Evolutionary conservation across 2,113 vertebrate genomes (phyloP).

Genomic region (Chionomys nivalis): DNA sequence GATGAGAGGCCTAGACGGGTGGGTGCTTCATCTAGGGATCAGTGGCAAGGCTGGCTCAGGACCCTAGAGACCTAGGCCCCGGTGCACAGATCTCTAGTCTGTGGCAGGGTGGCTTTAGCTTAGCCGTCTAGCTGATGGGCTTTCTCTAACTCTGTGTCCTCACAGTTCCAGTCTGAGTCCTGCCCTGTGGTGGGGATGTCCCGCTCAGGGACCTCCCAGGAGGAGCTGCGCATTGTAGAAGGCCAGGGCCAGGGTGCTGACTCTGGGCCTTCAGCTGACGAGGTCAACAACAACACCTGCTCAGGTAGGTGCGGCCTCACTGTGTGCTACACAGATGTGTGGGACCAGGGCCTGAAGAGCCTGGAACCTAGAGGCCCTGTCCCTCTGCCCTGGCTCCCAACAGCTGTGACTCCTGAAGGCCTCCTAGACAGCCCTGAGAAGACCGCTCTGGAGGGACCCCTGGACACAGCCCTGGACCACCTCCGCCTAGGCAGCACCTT

Average conservation of each 20-base stretch:
- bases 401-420: conserved; percentile 88
- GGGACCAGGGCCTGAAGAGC: not conserved
- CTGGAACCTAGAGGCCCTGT: not conserved
- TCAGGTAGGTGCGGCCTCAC: conserved; percentile 83
- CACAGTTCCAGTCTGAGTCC: conserved; percentile 95
- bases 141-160: not conserved
- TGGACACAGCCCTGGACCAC: conserved; percentile 90
- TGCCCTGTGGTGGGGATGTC: conserved; percentile 90
- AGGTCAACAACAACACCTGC: conserved; percentile 99
- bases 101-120: rapidly evolving
- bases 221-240: conserved; percentile 96
- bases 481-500: conserved; percentile 94
- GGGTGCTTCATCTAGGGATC: rapidly evolving
- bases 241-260: conserved; percentile 95
- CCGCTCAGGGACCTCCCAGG: conserved; percentile 93
- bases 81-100: not conserved
- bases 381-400: not conserved
- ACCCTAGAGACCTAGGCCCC: not conserved
- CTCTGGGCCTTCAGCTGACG: conserved; percentile 91
- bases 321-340: rapidly evolving
- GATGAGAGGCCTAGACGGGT: not conserved
- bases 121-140: rapidly evolving
- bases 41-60: rapidly evolving
- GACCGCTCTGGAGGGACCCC: conserved; percentile 82
- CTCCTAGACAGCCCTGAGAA: conserved; percentile 90